These are phyloP conservation scores for Grallaria varia DNA, from an alignment of 2,113 vertebrate genomes.

Conservation along the genomic window DNA sequence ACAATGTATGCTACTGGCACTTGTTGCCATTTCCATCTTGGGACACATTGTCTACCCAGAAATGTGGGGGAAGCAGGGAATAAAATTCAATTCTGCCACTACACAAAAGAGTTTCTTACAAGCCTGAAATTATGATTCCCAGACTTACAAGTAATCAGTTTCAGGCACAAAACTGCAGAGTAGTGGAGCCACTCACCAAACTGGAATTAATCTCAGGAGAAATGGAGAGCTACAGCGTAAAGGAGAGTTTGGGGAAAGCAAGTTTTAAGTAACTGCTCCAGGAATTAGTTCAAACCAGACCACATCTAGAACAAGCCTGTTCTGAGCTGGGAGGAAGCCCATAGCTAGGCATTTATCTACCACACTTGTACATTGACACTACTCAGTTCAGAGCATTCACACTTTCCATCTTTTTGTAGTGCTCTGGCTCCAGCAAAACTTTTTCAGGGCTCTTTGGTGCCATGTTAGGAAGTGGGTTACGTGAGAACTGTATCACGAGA, in stretches of 20 bases:
- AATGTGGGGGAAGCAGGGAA: rapidly evolving
- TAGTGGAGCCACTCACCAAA: background rate
- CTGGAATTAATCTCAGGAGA: background rate
- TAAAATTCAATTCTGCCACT: background rate
- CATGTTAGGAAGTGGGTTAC: rapidly evolving
- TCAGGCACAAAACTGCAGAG: background rate
- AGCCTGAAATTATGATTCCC: background rate
- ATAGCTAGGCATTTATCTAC: background rate
- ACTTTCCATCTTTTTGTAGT: background rate
- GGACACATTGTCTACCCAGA: background rate
- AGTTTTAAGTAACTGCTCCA: background rate
- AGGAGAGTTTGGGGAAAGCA: background rate
- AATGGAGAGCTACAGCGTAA: background rate
- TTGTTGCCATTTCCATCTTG: background rate
- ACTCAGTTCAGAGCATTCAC: background rate
- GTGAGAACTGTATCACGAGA: background rate
- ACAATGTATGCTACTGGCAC: background rate
- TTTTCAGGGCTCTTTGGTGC: background rate
- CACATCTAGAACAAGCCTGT: background rate
- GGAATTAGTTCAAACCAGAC: background rate
- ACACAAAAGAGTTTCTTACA: background rate
- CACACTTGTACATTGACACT: rapidly evolving
- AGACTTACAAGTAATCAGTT: background rate
- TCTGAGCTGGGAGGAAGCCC: background rate
- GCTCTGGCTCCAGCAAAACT: background rate